A percentile compares a stretch with the other conserved stretches of the same genome.
Evolutionary conservation across 2,797 vertebrate species (phyloP).

Genomic region (Tokudaia muenninki): DNA sequence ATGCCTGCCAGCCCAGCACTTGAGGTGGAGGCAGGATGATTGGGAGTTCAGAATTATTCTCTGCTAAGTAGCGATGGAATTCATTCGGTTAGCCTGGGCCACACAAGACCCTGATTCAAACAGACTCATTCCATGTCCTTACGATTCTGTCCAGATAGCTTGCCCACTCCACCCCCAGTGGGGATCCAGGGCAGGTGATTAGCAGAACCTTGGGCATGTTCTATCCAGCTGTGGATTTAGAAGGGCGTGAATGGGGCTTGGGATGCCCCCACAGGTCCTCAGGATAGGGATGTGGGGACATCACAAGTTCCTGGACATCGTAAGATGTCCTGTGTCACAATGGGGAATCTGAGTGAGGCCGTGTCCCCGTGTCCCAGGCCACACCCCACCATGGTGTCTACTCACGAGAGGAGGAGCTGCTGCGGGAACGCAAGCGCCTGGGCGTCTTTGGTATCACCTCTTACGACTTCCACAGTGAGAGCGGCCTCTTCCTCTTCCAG

Average conservation of each 20-base stretch:
- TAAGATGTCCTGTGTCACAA: not conserved
- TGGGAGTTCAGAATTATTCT: not conserved
- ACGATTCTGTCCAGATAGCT: not conserved
- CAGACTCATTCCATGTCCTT: not conserved
- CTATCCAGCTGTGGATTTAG: too few relatives aligned
- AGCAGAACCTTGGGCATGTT: too few relatives aligned
- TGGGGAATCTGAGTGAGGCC: not conserved
- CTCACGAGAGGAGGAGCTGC: slow-evolving; percentile 96
- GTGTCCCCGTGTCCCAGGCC: slow-evolving; percentile 87
- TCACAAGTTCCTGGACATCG: not conserved
- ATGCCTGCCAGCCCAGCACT: not conserved
- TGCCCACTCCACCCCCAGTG: not conserved
- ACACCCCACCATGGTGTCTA: slow-evolving; percentile 97
- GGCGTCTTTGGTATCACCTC: slow-evolving; percentile 98
- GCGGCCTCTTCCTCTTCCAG: slow-evolving; percentile 98
- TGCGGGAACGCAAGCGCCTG: slow-evolving; percentile 96
- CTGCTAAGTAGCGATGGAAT: not conserved
- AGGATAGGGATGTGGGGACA: too few relatives aligned
- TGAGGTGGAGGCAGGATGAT: too few relatives aligned
- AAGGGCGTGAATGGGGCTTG: not conserved
- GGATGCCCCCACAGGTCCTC: too few relatives aligned
- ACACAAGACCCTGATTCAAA: not conserved
- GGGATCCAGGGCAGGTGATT: not conserved
- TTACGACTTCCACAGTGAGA: slow-evolving; percentile 96
- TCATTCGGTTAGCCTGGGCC: not conserved